phyloP scores from a whole-genome alignment of 2,797 vertebrate genomes.

The Lophius americanus region DNA sequence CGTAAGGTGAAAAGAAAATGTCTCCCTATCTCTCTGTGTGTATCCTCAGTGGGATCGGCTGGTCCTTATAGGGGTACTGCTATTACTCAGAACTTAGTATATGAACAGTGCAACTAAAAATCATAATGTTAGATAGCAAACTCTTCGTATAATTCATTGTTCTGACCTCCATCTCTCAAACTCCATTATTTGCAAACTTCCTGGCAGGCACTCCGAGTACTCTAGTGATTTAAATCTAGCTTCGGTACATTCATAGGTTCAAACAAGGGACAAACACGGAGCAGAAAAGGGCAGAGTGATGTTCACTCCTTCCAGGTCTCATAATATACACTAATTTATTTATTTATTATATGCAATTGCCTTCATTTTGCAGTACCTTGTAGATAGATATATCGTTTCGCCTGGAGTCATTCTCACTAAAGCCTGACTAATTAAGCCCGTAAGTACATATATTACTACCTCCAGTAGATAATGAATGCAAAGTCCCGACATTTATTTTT shows the following conservation, averaged over 20 bases:
- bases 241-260: background rate
- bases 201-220: background rate
- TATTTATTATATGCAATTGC: too few relatives aligned
- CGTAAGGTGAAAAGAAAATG: too few relatives aligned
- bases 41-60: background rate
- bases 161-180: slow-evolving; percentile 11
- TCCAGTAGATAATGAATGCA: background rate
- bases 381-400: background rate
- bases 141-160: slow-evolving; percentile 7
- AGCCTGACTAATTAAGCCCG: too few relatives aligned
- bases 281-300: background rate
- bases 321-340: too few relatives aligned
- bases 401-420: background rate
- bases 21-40: too few relatives aligned
- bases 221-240: background rate
- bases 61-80: background rate
- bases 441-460: too few relatives aligned
- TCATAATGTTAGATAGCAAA: background rate
- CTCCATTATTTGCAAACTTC: slow-evolving; percentile 24
- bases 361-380: background rate
- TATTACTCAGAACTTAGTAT: background rate
- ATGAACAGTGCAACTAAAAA: slow-evolving; percentile 1
- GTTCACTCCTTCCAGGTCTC: too few relatives aligned
- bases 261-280: slow-evolving; percentile 2
- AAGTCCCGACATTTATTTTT: background rate